Evolutionary conservation across 2,888 invertebrate genomes (phyloP), one percentile per base, ranked within the genome.

Genomic region (Polia nebulosa): DNA sequence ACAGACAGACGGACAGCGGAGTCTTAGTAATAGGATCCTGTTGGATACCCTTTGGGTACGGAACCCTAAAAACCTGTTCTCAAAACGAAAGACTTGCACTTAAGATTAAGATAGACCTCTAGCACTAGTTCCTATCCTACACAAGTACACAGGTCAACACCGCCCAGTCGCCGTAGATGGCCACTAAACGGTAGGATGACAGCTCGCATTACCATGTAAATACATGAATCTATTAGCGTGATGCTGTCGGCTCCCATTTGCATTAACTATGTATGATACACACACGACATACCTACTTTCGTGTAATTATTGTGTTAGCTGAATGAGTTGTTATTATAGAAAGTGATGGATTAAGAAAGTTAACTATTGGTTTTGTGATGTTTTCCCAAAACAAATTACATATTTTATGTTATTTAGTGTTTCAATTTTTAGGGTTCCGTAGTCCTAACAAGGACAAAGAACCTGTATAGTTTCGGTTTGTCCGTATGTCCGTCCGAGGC

Each of bases 121-220:
- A 15, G 15, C 1, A 32, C 15, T 13, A 7, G 15, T 11, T 29
- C 6, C 20, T 29, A 13, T 11, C 20, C n/a, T n/a, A n/a, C 25
- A 3, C 15, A 17, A 1, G 8, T 11, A 11, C n/a, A 41, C 22
- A 22, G 13, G 45, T 59, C 29, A 58, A 49, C 29, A 25, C 13
- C 27, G 34, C 6, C 22, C 29, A 2, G 9, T 49, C 13, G 17
- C 41, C 76, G 36, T 27, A 36, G 36, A 44, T 44, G 17, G 8
- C 36, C 41, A 59, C 47, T 63, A 80, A 62, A 32, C 51, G 41
- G 25, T 15, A 41, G 49, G 49, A 25, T 64, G 63, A 71, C 63
- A 34, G 55, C 32, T 81, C 47, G 34, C 55, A 82, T 81, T 79
- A 78, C 59, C 49, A 74, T 69, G 68, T 73, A 66, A 81, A 82